Evolutionary conservation across 2,113 vertebrate genomes (phyloP).

Genomic region (Xyliphius kryptos): DNA sequence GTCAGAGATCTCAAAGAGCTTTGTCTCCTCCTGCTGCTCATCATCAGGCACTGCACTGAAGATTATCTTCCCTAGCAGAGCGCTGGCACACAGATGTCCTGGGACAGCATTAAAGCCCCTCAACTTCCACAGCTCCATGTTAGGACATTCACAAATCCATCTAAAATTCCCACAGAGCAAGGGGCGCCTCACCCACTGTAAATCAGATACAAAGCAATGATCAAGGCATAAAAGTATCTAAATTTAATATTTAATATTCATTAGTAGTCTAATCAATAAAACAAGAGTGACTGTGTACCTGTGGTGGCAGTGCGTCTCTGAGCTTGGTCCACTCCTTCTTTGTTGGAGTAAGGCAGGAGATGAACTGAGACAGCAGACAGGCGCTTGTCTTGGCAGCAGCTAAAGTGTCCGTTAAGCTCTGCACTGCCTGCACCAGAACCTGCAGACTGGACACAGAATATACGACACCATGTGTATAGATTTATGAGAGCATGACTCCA

Average conservation of each 20-base stretch:
- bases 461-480: no score
- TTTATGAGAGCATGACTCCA: no score
- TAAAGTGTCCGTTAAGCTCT: slow-evolving; percentile 68
- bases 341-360: slow-evolving; percentile 64
- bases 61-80: slow-evolving; percentile 74
- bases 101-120: slow-evolving; percentile 64
- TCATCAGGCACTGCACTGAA: slow-evolving; percentile 51
- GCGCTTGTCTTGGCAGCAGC: slow-evolving; percentile 59
- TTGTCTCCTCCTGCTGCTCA: slow-evolving; percentile 42
- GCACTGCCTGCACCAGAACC: slow-evolving; percentile 71
- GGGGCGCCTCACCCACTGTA: slow-evolving; percentile 82
- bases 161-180: slow-evolving; percentile 74
- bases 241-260: no score
- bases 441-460: slow-evolving; percentile 67
- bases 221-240: no score
- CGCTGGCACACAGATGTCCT: slow-evolving; percentile 76
- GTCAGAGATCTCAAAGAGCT: slow-evolving; percentile 31
- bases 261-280: no score
- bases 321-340: slow-evolving; percentile 74
- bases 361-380: slow-evolving; percentile 59
- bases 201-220: slow-evolving; percentile 10
- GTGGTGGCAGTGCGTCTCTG: slow-evolving; percentile 69
- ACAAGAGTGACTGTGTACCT: slow-evolving; percentile 64
- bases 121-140: slow-evolving; percentile 62
- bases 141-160: slow-evolving; percentile 67